Evolutionary conservation across 2,888 invertebrate genomes (phyloP), one percentile per base, ranked within the genome.

Genomic region (Unio pictorum): DNA sequence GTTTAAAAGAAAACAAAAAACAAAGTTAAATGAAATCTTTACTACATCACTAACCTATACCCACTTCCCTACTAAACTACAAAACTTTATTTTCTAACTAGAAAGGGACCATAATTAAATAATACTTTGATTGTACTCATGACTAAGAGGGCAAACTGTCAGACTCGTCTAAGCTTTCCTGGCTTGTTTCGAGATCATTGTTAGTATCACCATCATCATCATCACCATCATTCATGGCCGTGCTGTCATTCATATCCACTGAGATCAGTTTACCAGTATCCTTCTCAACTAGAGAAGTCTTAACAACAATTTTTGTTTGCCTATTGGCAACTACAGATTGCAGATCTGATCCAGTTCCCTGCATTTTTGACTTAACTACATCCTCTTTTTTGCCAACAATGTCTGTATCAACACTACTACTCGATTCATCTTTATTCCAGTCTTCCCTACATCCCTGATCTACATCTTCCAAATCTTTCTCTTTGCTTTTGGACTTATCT

Each of bases 401-500:
- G 68, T 65, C 54, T 74, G 73, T 18, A 73, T 28, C 54, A 45
- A 72, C 74, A 64, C 64, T 70, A 54, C 66, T 68, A 45, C 61
- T 64, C 23, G 18, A 62, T 3, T 74, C 74, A 56, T 68, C 61
- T 18, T 70, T 70, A 20, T 69, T 61, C 11, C 30, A 64, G 45
- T 55, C 61, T 66, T 68, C 71, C 4, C 18, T 59, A 23, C 3
- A 59, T 59, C 2, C 23, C 59, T 59, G 59, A 59, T 26, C 23
- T 59, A 20, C 59, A 59, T 26, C 59, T 15, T 17, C 23, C 3
- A 17, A 26, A 59, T 59, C 59, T 23, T 59, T 59, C 26, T 23
- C 23, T 59, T 59, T 59, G 23, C 59, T 59, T 59, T 55, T 56
- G 26, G 72, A 61, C 67, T 76, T 82, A 56, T 81, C 81, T 65